Percentiles rank a stretch among this genome's conserved stretches.
These are phyloP conservation scores for Linepithema humile DNA, from an alignment of 1,140 invertebrate species.

Conservation along the genomic window DNA sequence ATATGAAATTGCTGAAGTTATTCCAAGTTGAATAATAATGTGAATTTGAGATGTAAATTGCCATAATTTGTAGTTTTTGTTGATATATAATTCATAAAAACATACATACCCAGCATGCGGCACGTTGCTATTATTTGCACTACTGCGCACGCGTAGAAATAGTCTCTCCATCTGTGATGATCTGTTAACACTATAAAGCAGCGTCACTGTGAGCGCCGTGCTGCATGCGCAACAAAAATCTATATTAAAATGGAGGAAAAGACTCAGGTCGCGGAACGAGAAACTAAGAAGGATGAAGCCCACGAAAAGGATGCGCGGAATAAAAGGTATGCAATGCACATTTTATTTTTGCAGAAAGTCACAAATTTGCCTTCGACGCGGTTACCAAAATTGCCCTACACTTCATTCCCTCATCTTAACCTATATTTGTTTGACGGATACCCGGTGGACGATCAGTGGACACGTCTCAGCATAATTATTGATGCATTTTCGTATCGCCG, in stretches of 20 bases:
- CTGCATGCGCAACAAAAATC: slow-evolving; percentile 74
- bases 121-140: background rate
- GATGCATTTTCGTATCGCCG: background rate
- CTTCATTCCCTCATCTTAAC: slow-evolving; percentile 18
- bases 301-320: slow-evolving; percentile 80
- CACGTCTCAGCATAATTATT: slow-evolving; percentile 9
- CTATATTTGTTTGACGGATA: slow-evolving; percentile 17
- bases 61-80: background rate
- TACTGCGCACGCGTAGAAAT: slow-evolving; percentile 5
- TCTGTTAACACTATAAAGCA: slow-evolving; percentile 5
- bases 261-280: slow-evolving; percentile 78
- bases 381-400: background rate
- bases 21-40: background rate
- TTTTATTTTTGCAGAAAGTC: background rate
- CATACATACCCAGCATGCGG: no score
- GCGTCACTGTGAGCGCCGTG: slow-evolving; percentile 30
- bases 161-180: slow-evolving; percentile 69
- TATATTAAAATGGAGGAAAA: slow-evolving; percentile 84
- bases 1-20: background rate
- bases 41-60: background rate
- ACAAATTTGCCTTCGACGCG: background rate
- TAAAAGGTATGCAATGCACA: slow-evolving; percentile 73
- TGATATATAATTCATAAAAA: no score
- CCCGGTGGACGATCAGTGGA: background rate
- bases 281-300: slow-evolving; percentile 79